These are phyloP conservation scores for Pogonognathellus flavescens DNA, from an alignment of 1,140 invertebrate species.

Conservation along the genomic window DNA sequence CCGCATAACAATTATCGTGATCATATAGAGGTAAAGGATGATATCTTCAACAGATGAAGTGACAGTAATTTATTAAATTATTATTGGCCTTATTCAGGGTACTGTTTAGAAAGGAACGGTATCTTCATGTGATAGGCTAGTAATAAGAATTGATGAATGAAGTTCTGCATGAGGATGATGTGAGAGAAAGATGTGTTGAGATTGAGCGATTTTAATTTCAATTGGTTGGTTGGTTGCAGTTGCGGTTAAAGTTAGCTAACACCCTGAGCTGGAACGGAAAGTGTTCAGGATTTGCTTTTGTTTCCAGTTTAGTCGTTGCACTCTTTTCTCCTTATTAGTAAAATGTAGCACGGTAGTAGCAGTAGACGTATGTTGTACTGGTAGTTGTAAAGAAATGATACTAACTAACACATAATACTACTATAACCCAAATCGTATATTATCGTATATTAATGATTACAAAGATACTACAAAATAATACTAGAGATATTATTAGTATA, in stretches of 20 bases:
- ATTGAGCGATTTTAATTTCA: background rate
- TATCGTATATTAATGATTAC: too few relatives aligned
- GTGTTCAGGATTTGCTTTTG: conserved; percentile 22
- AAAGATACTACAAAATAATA: too few relatives aligned
- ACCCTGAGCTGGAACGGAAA: conserved; percentile 48
- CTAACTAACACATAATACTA: too few relatives aligned
- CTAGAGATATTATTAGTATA: too few relatives aligned
- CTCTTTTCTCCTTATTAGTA: too few relatives aligned
- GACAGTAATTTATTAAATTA: conserved; percentile 50
- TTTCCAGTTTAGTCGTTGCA: background rate
- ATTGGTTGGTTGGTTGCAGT: background rate
- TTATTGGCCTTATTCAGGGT: conserved; percentile 45
- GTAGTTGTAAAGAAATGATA: too few relatives aligned
- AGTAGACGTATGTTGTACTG: too few relatives aligned
- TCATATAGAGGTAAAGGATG: conserved; percentile 16
- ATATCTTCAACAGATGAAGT: conserved; percentile 41
- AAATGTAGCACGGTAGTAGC: too few relatives aligned
- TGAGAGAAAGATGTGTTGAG: background rate
- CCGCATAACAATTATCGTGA: conserved; percentile 41
- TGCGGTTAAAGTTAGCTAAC: background rate
- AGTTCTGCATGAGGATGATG: conserved; percentile 8
- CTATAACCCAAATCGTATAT: too few relatives aligned
- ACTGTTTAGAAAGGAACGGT: background rate
- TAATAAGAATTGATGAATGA: conserved; percentile 45
- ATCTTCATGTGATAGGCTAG: conserved; percentile 41